Evolutionary conservation across 1,140 invertebrate species (phyloP), one percentile per base, ranked within the genome.

Genomic region (Homalodisca vitripennis): DNA sequence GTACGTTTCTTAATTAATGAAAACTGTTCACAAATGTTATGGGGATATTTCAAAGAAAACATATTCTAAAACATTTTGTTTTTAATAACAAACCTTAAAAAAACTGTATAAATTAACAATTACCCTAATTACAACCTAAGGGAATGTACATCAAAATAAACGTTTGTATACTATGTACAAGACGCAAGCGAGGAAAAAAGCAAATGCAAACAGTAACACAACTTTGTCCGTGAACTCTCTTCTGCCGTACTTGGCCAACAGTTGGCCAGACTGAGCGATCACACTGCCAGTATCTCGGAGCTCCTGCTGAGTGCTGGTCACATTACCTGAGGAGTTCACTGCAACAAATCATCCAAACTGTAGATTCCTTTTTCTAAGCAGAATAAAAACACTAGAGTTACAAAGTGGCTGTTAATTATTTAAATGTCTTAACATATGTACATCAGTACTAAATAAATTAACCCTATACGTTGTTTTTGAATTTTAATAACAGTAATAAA

Each of bases 171-270:
- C 82, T 75, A 98, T 94, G 77, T 97, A 98, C 71, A 95, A 83
- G 46, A 95, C 94, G 76, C 92, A 95, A 10, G 90, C 91, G 69
- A 97, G 84, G 79, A 98, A 99, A 82, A 98, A 97, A 1, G 88
- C 83, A 77, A 98, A 91, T 55, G 94, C 94, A 75, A 98, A 87
- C 70, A 93, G 88, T 71, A 98, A 87, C 0, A 98, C 82, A 53
- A 95, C 85, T 85, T 97, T 98, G 78, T 98, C 96, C 0, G 97
- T 98, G 65, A 95, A 89, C 82, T 98, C 95, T 30, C 96, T 81
- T 72, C 95, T 82, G 1, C 92, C 93, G 81, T 98, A 98, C 83
- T 98, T 98, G 24, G 92, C 94, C 41, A 98, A 80, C 1, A 98
- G 82, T 80, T 95, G 95, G 69, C 90, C 89, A 0, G 95, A 95